Conservation (phyloP, 1,140 invertebrate species). For the Thaumetopoea pityocampa region DNA sequence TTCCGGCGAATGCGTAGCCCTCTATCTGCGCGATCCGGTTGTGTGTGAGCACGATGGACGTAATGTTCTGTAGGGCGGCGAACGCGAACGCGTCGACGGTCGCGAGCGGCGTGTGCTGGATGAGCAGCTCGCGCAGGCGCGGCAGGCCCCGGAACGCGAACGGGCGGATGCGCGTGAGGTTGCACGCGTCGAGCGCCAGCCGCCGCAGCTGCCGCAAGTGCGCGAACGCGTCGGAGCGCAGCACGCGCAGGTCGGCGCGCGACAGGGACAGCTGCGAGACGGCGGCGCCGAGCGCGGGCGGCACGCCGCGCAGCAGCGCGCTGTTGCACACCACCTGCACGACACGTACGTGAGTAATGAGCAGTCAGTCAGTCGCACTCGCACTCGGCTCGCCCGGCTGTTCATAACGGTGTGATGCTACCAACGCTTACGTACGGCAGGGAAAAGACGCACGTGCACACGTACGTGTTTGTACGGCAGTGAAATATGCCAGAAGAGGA, state of each 20-base stretch:
- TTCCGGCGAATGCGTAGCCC: slow-evolving; percentile 88
- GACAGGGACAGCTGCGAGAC: slow-evolving; percentile 89
- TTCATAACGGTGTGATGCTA: too few relatives aligned
- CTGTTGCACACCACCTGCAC: slow-evolving; percentile 92
- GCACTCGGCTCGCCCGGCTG: too few relatives aligned
- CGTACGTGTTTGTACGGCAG: too few relatives aligned
- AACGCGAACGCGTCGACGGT: slow-evolving; percentile 87
- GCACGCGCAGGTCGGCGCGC: slow-evolving; percentile 86
- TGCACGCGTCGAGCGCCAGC: slow-evolving; percentile 87
- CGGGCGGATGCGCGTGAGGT: slow-evolving; percentile 85
- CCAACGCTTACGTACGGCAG: too few relatives aligned
- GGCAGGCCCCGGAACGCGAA: slow-evolving; percentile 89
- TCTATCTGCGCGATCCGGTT: slow-evolving; percentile 88
- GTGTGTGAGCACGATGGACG: slow-evolving; percentile 83
- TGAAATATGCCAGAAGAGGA: too few relatives aligned
- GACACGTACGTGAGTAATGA: too few relatives aligned
- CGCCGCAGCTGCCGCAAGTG: slow-evolving; percentile 83
- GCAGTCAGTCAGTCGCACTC: too few relatives aligned
- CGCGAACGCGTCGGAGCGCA: slow-evolving; percentile 87
- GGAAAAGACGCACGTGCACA: too few relatives aligned
- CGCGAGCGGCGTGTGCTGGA: slow-evolving; percentile 86
- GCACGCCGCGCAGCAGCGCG: slow-evolving; percentile 85
- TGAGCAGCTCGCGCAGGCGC: slow-evolving; percentile 84
- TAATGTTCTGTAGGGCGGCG: slow-evolving; percentile 87
- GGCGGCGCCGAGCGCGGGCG: slow-evolving; percentile 81